Evolutionary conservation across 2,113 vertebrate species (phyloP).

Genomic region (Halcyon malimbica): DNA sequence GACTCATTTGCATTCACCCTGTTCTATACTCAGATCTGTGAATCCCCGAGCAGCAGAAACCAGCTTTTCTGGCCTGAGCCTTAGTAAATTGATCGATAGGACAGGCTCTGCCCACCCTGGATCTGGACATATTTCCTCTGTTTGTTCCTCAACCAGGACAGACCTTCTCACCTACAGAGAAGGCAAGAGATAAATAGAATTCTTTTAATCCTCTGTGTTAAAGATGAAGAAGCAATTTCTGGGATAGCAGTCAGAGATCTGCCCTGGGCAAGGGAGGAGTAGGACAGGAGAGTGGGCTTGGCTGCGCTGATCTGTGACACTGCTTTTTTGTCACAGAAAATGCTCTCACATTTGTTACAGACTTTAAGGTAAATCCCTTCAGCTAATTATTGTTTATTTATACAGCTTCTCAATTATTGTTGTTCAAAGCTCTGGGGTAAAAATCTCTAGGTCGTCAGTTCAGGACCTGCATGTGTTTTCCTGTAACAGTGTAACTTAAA

Average conservation of each 20-base stretch:
- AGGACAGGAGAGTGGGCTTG: neutral
- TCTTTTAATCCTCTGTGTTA: neutral
- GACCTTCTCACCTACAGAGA: neutral
- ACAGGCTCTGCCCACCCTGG: neutral
- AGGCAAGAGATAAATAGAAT: neutral
- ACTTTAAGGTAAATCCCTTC: neutral
- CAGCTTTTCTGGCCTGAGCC: fast-evolving
- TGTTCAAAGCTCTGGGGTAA: neutral
- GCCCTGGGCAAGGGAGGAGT: neutral
- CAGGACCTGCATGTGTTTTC: neutral
- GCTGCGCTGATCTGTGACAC: fast-evolving
- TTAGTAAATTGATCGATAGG: neutral
- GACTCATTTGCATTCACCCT: neutral
- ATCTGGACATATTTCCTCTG: neutral
- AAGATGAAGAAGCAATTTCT: neutral
- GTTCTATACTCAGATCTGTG: neutral
- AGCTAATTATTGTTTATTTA: neutral
- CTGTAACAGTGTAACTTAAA: neutral
- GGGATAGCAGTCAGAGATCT: neutral
- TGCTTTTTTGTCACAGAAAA: neutral
- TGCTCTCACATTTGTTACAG: neutral
- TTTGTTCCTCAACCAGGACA: neutral
- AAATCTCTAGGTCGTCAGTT: neutral
- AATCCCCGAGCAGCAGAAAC: neutral
- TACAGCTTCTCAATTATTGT: neutral